Evolutionary conservation across 2,888 invertebrate genomes (phyloP).

Genomic region (Drosophila parthenogenetica): DNA sequence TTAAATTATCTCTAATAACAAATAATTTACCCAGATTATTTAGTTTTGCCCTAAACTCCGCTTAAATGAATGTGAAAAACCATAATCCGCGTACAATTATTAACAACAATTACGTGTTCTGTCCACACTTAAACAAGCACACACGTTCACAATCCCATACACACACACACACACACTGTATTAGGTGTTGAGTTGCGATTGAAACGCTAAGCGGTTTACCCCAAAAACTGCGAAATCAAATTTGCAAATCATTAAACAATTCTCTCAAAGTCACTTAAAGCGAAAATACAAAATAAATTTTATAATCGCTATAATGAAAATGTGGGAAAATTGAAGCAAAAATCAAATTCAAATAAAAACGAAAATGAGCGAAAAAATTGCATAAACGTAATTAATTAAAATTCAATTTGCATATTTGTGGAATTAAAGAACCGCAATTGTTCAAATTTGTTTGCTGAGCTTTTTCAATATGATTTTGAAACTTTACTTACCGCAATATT

Average conservation of each 20-base stretch:
- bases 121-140: not conserved
- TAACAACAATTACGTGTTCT: slow-evolving; percentile 6
- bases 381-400: slow-evolving; percentile 71
- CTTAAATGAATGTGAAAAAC: not conserved
- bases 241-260: slow-evolving; percentile 64
- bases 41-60: too few relatives aligned
- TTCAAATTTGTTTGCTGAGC: slow-evolving; percentile 12
- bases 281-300: slow-evolving; percentile 29
- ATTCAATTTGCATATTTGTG: slow-evolving; percentile 41
- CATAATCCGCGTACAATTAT: slow-evolving; percentile 17
- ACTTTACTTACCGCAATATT: slow-evolving; percentile 48
- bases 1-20: too few relatives aligned
- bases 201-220: slow-evolving; percentile 27
- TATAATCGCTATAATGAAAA: slow-evolving; percentile 32
- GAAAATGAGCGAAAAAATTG: slow-evolving; percentile 34
- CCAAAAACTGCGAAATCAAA: slow-evolving; percentile 39
- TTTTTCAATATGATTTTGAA: slow-evolving; percentile 30
- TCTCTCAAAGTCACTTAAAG: slow-evolving; percentile 16
- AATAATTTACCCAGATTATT: too few relatives aligned
- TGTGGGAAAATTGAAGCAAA: not conserved
- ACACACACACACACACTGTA: not conserved
- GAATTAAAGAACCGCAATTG: slow-evolving; percentile 31
- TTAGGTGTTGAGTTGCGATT: not conserved
- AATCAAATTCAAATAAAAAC: not conserved
- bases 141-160: not conserved